phyloP scores from a whole-genome alignment of 2,888 invertebrate genomes.

The Coenonympha glycerion region DNA sequence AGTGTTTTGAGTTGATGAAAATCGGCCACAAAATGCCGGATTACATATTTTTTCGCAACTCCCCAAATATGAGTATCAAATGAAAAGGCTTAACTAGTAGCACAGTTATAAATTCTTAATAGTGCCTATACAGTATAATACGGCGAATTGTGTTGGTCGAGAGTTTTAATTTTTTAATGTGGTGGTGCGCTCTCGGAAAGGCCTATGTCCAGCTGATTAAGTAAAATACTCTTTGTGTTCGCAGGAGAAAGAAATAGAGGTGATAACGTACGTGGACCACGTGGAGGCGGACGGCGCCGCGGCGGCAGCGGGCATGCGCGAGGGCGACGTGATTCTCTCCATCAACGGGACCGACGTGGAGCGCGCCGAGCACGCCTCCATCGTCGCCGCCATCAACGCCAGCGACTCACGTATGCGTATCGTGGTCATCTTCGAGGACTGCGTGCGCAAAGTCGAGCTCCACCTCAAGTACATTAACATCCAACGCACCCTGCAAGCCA shows the following conservation, averaged over 20 bases:
- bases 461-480: constrained; percentile 95
- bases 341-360: constrained; percentile 98
- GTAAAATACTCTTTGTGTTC: not conserved
- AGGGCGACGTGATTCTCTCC: constrained; percentile 96
- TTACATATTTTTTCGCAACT: too few relatives aligned
- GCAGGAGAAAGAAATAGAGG: constrained; percentile 92
- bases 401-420: constrained; percentile 94
- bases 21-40: too few relatives aligned
- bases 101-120: too few relatives aligned
- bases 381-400: constrained; percentile 93
- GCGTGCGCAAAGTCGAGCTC: constrained; percentile 93
- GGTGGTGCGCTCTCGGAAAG: too few relatives aligned
- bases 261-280: constrained; percentile 98
- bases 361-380: constrained; percentile 92
- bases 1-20: too few relatives aligned
- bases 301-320: constrained; percentile 93
- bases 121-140: too few relatives aligned
- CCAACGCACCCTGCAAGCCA: constrained; percentile 87
- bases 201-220: too few relatives aligned
- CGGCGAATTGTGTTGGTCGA: too few relatives aligned
- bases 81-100: too few relatives aligned
- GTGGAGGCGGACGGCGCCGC: constrained; percentile 96
- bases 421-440: constrained; percentile 97
- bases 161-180: too few relatives aligned
- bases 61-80: too few relatives aligned